A percentile compares a stretch with the other conserved stretches of the same genome.
phyloP scores from a whole-genome alignment of 2,113 vertebrate genomes.

The Bos taurus region ARS-UCD2.0 NC_037339.1:30116001-30116500 shows the following conservation, averaged over 20 bases:
- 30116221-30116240: slow-evolving; percentile 11
- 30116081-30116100: neutral
- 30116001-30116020: neutral
- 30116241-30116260: neutral
- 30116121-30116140: neutral
- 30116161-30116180: neutral
- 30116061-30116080: neutral
- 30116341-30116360: neutral
- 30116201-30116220: neutral
- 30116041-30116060: neutral
- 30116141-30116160: neutral
- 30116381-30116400: neutral
- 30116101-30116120: neutral
- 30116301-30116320: neutral
- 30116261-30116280: neutral
- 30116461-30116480: neutral
- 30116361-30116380: rapidly evolving
- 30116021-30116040: neutral
- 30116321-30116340: neutral
- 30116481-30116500: neutral
- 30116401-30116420: neutral
- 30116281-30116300: neutral
- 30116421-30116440: neutral
- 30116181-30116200: neutral
- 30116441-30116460: neutral